Evolutionary conservation across 2,113 vertebrate genomes (phyloP).

Genomic region (Cavia porcellus): DNA sequence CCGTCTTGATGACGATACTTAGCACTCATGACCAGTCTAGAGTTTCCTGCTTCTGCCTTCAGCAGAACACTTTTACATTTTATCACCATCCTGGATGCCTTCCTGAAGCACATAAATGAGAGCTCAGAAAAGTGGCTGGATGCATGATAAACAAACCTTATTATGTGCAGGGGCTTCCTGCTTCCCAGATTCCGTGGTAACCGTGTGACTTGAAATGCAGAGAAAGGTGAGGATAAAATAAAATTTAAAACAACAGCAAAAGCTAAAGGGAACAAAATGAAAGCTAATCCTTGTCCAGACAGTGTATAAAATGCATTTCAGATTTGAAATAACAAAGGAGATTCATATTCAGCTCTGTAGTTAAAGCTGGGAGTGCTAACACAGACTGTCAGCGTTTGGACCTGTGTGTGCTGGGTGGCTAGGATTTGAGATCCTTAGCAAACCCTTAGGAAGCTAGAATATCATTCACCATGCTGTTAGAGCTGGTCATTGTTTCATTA

Average conservation of each 20-base stretch:
- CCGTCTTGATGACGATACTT: background rate
- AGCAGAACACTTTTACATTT: background rate
- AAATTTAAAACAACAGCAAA: background rate
- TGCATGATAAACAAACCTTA: background rate
- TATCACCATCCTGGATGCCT: background rate
- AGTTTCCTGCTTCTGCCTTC: background rate
- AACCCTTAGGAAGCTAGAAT: background rate
- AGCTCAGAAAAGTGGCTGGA: background rate
- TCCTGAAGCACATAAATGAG: background rate
- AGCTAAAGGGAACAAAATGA: background rate
- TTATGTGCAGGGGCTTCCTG: background rate
- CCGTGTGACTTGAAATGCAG: background rate
- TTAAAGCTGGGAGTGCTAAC: background rate
- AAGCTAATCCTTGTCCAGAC: background rate
- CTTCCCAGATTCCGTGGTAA: background rate
- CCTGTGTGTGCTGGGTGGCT: background rate
- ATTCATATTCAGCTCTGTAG: background rate
- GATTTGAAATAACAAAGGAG: conserved; percentile 10
- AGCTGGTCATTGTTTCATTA: background rate
- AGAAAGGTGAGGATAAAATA: background rate
- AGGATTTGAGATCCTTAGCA: conserved; percentile 21
- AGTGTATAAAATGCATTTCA: conserved; percentile 33
- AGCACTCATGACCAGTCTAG: background rate
- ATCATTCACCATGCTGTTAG: background rate
- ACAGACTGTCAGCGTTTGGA: background rate